Percentiles rank a stretch among this genome's conserved stretches.
These are phyloP conservation scores for Indicator maculatus DNA, from an alignment of 2,113 vertebrate genomes.

Conservation along the genomic window DNA sequence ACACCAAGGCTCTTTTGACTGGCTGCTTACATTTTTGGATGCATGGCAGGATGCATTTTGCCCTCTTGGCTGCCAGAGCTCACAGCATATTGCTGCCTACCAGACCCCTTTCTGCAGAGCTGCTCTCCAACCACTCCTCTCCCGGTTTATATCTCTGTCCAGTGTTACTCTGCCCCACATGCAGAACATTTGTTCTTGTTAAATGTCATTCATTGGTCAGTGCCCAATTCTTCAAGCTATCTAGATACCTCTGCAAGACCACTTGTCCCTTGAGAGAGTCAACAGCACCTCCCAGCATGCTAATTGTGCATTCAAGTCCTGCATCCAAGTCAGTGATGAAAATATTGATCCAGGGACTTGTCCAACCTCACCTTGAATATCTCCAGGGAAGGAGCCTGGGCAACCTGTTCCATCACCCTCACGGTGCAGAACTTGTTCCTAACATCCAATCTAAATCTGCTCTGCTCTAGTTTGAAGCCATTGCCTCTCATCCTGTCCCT, in stretches of 20 bases:
- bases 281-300: not conserved
- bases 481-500: too few relatives aligned
- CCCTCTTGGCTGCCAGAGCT: not conserved
- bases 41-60: not conserved
- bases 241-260: not conserved
- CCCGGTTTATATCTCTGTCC: not conserved
- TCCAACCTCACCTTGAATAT: too few relatives aligned
- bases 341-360: too few relatives aligned
- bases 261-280: not conserved
- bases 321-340: too few relatives aligned
- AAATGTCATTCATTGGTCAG: not conserved
- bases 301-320: not conserved
- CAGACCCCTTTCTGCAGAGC: not conserved
- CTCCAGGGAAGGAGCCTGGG: too few relatives aligned
- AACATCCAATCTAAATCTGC: too few relatives aligned
- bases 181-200: not conserved
- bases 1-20: not conserved
- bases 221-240: not conserved
- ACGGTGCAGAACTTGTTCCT: too few relatives aligned
- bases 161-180: too few relatives aligned
- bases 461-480: too few relatives aligned
- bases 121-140: not conserved
- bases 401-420: too few relatives aligned
- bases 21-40: not conserved
- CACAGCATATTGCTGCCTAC: accelerated